Evolutionary conservation across 2,888 invertebrate genomes (phyloP).

Genomic region (Lepidochrysops patricia): DNA sequence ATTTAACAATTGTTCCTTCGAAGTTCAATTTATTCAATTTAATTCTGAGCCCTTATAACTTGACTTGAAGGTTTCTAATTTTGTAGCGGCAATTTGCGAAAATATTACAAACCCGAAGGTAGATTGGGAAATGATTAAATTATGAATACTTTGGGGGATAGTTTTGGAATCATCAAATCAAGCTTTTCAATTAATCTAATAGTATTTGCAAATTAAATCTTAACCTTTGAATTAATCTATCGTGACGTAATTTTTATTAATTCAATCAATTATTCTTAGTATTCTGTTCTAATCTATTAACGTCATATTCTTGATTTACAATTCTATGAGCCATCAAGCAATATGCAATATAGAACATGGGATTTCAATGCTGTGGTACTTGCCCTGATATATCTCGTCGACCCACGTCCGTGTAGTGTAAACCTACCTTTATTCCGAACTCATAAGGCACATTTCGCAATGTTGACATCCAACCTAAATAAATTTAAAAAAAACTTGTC

Average conservation of each 20-base stretch:
- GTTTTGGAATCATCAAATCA: background rate
- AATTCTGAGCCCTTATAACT: constrained; percentile 20
- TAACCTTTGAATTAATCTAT: background rate
- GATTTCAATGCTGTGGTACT: no score
- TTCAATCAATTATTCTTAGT: no score
- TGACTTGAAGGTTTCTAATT: constrained; percentile 6
- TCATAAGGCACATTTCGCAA: no score
- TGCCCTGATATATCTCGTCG: no score
- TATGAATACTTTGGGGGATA: background rate
- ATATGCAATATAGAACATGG: no score
- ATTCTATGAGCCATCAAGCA: no score
- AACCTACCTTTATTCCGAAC: no score
- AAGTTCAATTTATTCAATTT: constrained; percentile 26
- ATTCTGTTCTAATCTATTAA: no score
- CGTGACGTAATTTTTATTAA: background rate
- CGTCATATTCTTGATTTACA: no score
- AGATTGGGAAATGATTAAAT: constrained; percentile 2
- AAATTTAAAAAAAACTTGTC: no score
- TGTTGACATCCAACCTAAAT: no score
- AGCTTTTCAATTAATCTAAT: background rate
- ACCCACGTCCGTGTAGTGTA: no score
- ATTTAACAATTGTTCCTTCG: constrained; percentile 25
- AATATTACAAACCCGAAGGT: constrained; percentile 7
- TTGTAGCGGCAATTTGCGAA: background rate
- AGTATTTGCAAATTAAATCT: background rate